A percentile compares a stretch with the other conserved stretches of the same genome.
phyloP scores from a whole-genome alignment of 2,888 invertebrate species.

The Allophyes oxyacanthae region DNA sequence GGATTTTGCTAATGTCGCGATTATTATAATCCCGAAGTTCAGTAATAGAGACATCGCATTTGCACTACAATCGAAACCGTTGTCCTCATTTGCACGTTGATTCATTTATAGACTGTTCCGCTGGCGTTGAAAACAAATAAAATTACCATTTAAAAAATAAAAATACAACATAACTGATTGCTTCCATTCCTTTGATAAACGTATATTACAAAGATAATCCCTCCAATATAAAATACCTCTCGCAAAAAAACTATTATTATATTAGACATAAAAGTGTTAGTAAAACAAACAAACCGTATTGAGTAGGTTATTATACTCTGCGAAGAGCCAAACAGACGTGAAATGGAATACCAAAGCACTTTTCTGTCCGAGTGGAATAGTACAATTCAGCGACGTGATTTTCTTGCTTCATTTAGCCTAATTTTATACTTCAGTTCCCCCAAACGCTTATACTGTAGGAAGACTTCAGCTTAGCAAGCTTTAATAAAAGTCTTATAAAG shows the following conservation, averaged over 20 bases:
- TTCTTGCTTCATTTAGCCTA: conserved; percentile 50
- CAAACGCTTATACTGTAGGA: conserved; percentile 41
- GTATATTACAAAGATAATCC: too few species aligned
- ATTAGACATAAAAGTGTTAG: conserved; percentile 1
- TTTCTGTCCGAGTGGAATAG: conserved; percentile 53
- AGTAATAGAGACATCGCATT: conserved; percentile 7
- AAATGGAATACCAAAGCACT: conserved; percentile 59
- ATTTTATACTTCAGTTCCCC: conserved; percentile 53
- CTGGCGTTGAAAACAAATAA: conserved; percentile 19
- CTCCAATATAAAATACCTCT: not conserved
- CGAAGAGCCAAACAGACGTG: conserved; percentile 51
- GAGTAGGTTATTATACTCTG: conserved; percentile 22
- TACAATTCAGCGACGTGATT: conserved; percentile 45
- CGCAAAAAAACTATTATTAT: not conserved
- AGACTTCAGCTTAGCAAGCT: conserved; percentile 47
- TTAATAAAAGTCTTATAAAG: conserved; percentile 50
- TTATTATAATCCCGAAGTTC: not conserved
- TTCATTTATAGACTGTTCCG: conserved; percentile 21
- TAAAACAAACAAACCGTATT: conserved; percentile 18
- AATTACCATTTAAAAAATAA: conserved; percentile 2
- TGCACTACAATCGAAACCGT: conserved; percentile 25
- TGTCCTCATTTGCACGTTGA: conserved; percentile 44
- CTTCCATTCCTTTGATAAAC: conserved; percentile 1
- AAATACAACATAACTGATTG: conserved; percentile 5
- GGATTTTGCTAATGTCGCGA: too few species aligned